Conservation (phyloP, 2,888 invertebrate species). For the Tribolium freemani region DNA sequence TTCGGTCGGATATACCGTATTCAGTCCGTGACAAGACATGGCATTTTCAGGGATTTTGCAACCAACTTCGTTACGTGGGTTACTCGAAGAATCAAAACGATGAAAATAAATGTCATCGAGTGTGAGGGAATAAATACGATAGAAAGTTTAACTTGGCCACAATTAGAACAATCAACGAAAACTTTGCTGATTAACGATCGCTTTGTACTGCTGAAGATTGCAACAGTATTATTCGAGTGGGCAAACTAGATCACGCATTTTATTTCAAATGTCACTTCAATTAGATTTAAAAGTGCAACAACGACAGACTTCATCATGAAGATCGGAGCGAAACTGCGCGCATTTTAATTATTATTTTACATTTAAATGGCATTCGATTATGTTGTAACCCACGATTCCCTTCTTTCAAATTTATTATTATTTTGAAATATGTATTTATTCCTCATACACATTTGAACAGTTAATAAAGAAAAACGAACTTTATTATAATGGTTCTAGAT, state of each 20-base stretch:
- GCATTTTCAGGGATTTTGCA: slow-evolving; percentile 43
- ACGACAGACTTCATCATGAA: not conserved
- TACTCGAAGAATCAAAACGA: slow-evolving; percentile 28
- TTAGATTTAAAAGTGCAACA: slow-evolving; percentile 3
- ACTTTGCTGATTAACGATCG: not conserved
- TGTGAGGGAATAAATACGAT: not conserved
- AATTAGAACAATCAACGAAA: slow-evolving; percentile 20
- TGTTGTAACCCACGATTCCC: slow-evolving; percentile 29
- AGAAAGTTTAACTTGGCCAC: slow-evolving; percentile 23
- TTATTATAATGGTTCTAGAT: not conserved
- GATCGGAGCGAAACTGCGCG: not conserved
- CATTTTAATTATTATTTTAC: slow-evolving; percentile 31
- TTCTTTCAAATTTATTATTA: not conserved
- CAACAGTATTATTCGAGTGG: not conserved
- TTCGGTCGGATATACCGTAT: slow-evolving; percentile 42
- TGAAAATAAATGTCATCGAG: slow-evolving; percentile 35
- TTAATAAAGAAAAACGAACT: not conserved
- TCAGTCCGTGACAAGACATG: slow-evolving; percentile 49
- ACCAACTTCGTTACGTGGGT: slow-evolving; percentile 34
- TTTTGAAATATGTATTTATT: not conserved
- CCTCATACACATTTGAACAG: too few relatives aligned
- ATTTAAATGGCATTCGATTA: slow-evolving; percentile 8
- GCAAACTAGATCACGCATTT: slow-evolving; percentile 25
- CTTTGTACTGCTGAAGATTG: slow-evolving; percentile 2
- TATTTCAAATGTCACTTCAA: slow-evolving; percentile 29